Evolutionary conservation across 2,888 invertebrate genomes (phyloP), one percentile per base, ranked within the genome.

Genomic region (Temnothorax unifasciatus): DNA sequence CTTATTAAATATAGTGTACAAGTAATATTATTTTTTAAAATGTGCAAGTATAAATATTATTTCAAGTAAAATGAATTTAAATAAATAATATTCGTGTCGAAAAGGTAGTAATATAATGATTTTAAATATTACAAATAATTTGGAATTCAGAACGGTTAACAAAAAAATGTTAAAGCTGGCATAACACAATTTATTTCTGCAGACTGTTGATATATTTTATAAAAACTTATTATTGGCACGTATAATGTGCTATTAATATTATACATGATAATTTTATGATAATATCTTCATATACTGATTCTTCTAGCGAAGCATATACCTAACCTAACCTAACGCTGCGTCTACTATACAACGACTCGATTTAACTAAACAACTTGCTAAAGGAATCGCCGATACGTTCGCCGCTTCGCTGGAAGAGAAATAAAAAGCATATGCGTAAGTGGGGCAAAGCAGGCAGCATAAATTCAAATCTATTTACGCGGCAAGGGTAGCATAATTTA

Each of bases 401-500:
- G 29, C 38, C 29, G 68, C 57, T 54, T 34, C 59, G 21, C 47
- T 38, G 34, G 18, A 18, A 25, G 57, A 69, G 47, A 25, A 38
- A 81, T 74, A 82, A 84, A 85, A 85, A 93, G 91, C 93, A 93
- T 94, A 93, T 93, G 93, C 92, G 90, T 93, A 93, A 93, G 93
- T 92, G 91, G 93, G 91, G 89, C 92, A 91, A 89, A 87, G 82
- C 74, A 83, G 76, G 79, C 82, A 86, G 90, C 87, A 88, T 90
- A 90, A 89, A 92, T 92, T 92, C 86, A 88, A 88, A 90, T 85
- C 90, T 90, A 90, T 92, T 90, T 90, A 88, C 86, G 87, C 64
- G 79, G 86, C 71, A 88, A 89, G 92, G 89, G 88, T 86, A 86
- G 85, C 74, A 85, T 90, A 91, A 93, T 93, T 92, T 93, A 93